Percentiles rank a stretch among this genome's conserved stretches.
phyloP scores from a whole-genome alignment of 1,140 invertebrate species.

The Bombyx mori region DNA sequence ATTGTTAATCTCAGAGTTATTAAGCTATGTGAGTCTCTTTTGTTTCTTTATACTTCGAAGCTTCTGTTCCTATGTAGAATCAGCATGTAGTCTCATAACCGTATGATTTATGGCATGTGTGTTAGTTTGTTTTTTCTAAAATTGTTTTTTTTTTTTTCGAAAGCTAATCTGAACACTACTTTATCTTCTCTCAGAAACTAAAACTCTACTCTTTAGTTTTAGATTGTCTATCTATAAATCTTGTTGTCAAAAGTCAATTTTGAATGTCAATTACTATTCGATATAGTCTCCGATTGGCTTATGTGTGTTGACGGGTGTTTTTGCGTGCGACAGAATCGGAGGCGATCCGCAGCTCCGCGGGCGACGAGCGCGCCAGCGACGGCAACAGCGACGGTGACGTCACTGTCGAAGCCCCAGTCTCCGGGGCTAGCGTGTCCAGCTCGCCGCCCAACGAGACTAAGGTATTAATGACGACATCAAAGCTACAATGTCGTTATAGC shows the following conservation, averaged over 20 bases:
- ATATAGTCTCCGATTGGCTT: not conserved
- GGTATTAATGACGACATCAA: slow-evolving; percentile 15
- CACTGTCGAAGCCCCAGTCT: slow-evolving; percentile 46
- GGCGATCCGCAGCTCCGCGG: slow-evolving; percentile 49
- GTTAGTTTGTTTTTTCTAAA: too few species aligned
- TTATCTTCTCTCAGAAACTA: too few species aligned
- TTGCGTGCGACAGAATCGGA: slow-evolving; percentile 40
- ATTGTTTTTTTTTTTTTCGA: too few species aligned
- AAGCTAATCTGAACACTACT: too few species aligned
- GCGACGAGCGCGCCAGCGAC: slow-evolving; percentile 55
- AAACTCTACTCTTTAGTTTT: too few species aligned
- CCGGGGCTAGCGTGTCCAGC: slow-evolving; percentile 56
- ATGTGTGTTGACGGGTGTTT: not conserved
- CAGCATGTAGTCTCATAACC: too few species aligned
- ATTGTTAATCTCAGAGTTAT: too few species aligned
- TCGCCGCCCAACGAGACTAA: slow-evolving; percentile 58
- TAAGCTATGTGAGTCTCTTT: too few species aligned
- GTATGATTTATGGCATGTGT: too few species aligned
- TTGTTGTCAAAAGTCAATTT: not conserved
- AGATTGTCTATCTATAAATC: too few species aligned
- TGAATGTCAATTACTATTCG: not conserved
- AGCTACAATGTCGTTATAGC: not conserved
- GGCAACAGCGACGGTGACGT: slow-evolving; percentile 50
- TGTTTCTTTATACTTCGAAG: too few species aligned
- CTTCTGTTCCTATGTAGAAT: too few species aligned